These are phyloP conservation scores for Meles meles DNA, from an alignment of 2,113 vertebrate species.

Conservation along the genomic window DNA sequence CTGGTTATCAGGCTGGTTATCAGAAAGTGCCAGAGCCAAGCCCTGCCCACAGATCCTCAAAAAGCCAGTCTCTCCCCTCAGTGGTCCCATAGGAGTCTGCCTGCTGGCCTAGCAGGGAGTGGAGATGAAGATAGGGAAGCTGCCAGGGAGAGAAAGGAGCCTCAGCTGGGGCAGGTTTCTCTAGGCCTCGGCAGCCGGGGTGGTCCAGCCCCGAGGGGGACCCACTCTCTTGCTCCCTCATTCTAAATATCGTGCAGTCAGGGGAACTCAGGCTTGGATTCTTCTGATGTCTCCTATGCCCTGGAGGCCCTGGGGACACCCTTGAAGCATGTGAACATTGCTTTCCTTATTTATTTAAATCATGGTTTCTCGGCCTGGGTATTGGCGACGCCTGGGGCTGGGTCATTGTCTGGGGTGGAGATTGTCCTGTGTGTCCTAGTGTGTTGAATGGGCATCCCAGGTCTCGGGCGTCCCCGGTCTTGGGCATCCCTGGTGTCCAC, in stretches of 20 bases:
- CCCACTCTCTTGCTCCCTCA: fast-evolving
- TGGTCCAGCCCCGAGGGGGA: not conserved
- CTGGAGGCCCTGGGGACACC: not conserved
- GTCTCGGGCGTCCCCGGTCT: not conserved
- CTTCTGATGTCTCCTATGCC: not conserved
- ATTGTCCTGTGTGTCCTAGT: not conserved
- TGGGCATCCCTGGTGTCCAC: not conserved
- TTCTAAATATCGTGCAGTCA: not conserved
- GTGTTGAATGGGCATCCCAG: not conserved
- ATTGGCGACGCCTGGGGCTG: not conserved
- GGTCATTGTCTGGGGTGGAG: not conserved
- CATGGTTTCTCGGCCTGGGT: not conserved
- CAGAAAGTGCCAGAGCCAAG: not conserved
- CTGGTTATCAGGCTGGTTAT: not conserved
- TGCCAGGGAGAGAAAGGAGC: not conserved
- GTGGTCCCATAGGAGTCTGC: not conserved
- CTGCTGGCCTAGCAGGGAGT: not conserved
- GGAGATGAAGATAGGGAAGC: not conserved
- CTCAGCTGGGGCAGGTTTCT: not conserved
- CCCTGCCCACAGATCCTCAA: fast-evolving
- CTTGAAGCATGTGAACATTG: not conserved
- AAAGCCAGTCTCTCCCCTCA: not conserved
- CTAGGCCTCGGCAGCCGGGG: not conserved
- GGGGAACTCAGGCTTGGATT: too few relatives aligned
- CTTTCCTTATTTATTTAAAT: not conserved